Evolutionary conservation across 2,797 vertebrate genomes (phyloP), one percentile per base, ranked within the genome.

Genomic region (Sebastiscus albofasciatus): DNA sequence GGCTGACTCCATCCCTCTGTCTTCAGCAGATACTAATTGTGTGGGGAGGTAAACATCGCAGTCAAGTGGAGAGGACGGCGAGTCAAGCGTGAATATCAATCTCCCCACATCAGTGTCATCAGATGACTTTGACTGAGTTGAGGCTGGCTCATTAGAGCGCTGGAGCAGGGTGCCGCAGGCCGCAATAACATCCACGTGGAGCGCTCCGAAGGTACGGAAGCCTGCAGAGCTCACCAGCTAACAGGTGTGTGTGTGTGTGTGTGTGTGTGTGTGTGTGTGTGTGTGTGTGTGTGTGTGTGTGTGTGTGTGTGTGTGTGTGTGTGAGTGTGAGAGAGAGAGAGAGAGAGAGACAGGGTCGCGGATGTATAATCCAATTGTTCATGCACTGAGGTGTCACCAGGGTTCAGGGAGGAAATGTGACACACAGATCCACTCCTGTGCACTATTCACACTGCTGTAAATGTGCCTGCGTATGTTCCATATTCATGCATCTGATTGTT

Each of bases 31-130:
- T 92, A 91, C 92, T 96, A 96, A 96, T 96, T 96, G 95, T 89
- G 90, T 84, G 68, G 92, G 94, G 95, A 96, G 93, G 95, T 95
- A 95, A 96, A 96, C 94, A 95, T 78, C 33, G 93, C 91, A 95
- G 95, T 94, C 89, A 92, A 93, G 94, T 94, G 92, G 93, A 93
- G 92, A 95, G 93, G 93, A 94, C 81, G 87, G 77, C 66, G 84
- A 96, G 94, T 96, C 93, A 93, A 95, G 95, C 94, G 90, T 96
- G 95, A 96, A 96, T 95, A 96, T 96, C 96, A 96, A 96, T 96
- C 95, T 95, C 88, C 81, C 84, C 89, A 87, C 93, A 95, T 96
- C 94, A 95, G 95, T 94, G 93, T 95, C 94, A 94, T 95, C 93
- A 92, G 93, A 95, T 95, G 93, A 95, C 95, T 95, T 95, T 95